A percentile compares a stretch with the other conserved stretches of the same genome.
phyloP scores from a whole-genome alignment of 2,797 vertebrate genomes.

The Pseudotriccus pelzelni region DNA sequence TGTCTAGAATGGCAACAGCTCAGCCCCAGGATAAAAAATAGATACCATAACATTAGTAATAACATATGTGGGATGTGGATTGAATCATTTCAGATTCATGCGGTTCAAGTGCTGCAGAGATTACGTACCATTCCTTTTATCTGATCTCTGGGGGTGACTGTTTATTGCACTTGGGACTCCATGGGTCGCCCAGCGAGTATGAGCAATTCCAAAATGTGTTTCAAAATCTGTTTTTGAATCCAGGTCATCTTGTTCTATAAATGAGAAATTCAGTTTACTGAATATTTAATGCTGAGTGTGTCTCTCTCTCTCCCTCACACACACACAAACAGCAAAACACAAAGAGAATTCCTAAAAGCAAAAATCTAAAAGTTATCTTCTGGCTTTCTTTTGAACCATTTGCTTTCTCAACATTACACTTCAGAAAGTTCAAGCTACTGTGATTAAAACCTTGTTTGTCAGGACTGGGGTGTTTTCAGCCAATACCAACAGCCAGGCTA shows the following conservation, averaged over 20 bases:
- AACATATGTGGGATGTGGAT: not conserved
- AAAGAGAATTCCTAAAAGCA: not conserved
- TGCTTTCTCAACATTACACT: not conserved
- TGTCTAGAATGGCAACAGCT: not conserved
- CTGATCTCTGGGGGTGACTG: slow-evolving; percentile 94
- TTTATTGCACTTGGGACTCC: slow-evolving; percentile 90
- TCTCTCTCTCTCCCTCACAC: not conserved
- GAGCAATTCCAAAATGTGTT: slow-evolving; percentile 93
- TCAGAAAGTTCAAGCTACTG: not conserved
- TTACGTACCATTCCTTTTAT: slow-evolving; percentile 87
- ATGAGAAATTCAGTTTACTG: slow-evolving; percentile 21
- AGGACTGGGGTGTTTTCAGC: not conserved
- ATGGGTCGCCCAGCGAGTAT: slow-evolving; percentile 96
- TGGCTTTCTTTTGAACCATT: not conserved
- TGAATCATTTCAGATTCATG: not conserved
- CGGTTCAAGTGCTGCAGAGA: not conserved
- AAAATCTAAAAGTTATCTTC: not conserved
- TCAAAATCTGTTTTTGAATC: slow-evolving; percentile 86
- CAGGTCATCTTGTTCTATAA: slow-evolving; percentile 85
- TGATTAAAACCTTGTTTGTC: not conserved
- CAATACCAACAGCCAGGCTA: not conserved
- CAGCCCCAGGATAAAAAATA: not conserved
- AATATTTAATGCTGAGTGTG: not conserved
- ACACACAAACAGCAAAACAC: not conserved
- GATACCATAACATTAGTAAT: not conserved